Conservation (phyloP, 53 echinoderm and acorn worm species). For the Arbacia lixula region DNA sequence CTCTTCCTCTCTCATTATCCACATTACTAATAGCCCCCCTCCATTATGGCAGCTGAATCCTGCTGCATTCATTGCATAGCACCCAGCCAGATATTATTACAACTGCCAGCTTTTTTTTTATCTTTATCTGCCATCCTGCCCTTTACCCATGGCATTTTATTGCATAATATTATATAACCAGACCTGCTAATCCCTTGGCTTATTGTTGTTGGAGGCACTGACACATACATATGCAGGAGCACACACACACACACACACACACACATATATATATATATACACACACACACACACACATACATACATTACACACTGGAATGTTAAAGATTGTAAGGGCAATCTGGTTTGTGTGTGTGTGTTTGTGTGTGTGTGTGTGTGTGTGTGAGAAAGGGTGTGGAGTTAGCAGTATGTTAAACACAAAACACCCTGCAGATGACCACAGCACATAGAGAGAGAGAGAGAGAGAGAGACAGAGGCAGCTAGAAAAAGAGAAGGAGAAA, state of each 20-base stretch:
- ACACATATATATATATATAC: background rate
- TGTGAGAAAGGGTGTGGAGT: slow-evolving; percentile 21
- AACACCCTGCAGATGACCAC: slow-evolving; percentile 6
- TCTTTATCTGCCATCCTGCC: slow-evolving; percentile 16
- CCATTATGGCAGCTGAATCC: slow-evolving; percentile 29
- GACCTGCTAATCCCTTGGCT: slow-evolving; percentile 34
- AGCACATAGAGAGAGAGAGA: background rate
- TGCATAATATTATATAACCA: slow-evolving; percentile 48
- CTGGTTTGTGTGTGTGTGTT: background rate
- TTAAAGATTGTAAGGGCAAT: too few relatives aligned
- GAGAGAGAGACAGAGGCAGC: slow-evolving; percentile 1
- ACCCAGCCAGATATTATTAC: slow-evolving; percentile 30
- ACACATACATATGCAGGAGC: background rate
- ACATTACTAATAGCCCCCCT: slow-evolving; percentile 4
- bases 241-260: background rate
- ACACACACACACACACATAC: slow-evolving; percentile 1
- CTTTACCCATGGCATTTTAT: slow-evolving; percentile 34
- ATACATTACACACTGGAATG: background rate
- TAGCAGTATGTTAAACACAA: slow-evolving; percentile 11
- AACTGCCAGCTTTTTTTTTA: slow-evolving; percentile 30
- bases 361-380: slow-evolving; percentile 6
- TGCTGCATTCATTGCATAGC: slow-evolving; percentile 29
- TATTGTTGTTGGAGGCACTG: slow-evolving; percentile 40
- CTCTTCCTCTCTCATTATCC: background rate
- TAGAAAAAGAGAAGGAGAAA: background rate